Conservation (phyloP, 2,113 vertebrate species). For the Anoplopoma fimbria region DNA sequence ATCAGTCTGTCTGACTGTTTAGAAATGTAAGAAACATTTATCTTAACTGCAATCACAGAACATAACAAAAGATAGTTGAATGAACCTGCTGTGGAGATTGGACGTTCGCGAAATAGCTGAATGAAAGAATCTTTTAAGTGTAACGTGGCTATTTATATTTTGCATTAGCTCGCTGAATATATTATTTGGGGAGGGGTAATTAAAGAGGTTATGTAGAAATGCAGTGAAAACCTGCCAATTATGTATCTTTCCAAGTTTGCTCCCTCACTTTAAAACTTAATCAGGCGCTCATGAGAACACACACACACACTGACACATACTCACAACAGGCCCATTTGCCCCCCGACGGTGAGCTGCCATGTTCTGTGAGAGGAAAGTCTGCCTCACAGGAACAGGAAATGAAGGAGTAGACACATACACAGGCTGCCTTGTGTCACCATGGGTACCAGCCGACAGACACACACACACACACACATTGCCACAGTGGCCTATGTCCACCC, state of each 20-base stretch:
- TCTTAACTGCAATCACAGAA: neutral
- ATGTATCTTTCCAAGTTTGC: neutral
- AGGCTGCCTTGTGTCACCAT: conserved; percentile 90
- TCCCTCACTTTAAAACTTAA: neutral
- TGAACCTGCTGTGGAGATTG: neutral
- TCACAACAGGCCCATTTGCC: conserved; percentile 62
- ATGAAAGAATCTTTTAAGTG: neutral
- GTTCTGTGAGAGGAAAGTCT: conserved; percentile 93
- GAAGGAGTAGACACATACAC: conserved; percentile 89
- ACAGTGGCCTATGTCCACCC: conserved; percentile 70
- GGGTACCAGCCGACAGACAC: conserved; percentile 58
- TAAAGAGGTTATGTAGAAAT: neutral
- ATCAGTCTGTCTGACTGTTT: neutral
- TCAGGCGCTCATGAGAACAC: conserved; percentile 9
- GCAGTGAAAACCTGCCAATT: neutral
- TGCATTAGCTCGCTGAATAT: neutral
- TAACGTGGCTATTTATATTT: neutral
- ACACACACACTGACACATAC: conserved; percentile 1
- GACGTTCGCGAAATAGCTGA: neutral
- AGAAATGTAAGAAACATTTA: neutral
- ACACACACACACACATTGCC: conserved; percentile 56
- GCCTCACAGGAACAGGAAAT: conserved; percentile 91
- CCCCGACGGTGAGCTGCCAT: conserved; percentile 92
- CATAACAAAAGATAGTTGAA: neutral
- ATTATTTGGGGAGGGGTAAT: neutral